Evolutionary conservation across 2,888 invertebrate species (phyloP), one percentile per base, ranked within the genome.

Genomic region (Nephrotoma appendiculata): DNA sequence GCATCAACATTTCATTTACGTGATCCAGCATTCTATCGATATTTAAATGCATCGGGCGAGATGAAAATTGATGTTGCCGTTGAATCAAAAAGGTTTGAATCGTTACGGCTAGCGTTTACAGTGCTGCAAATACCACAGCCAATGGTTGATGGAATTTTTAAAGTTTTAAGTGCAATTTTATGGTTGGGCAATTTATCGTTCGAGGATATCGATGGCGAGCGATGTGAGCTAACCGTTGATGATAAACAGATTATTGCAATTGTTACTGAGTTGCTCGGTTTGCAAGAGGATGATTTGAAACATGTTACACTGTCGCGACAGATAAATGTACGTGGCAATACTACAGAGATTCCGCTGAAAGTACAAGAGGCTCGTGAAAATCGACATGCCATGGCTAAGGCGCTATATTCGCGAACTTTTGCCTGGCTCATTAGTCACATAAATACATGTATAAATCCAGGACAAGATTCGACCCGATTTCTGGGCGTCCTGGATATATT

Each of bases 351-450:
- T 89, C 98, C 98, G 4, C 92, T 98, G 84, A 95, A 97, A 90
- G 92, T 97, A 87, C 96, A 96, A 90, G 97, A 98, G 95, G 97
- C 98, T 0, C 94, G 95, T 83, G 98, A 98, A 91, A 98, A 98
- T 91, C 94, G 98, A 5, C 97, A 98, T 92, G 97, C 98, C 0
- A 98, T 98, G 98, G 96, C 98, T 0, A 97, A 97, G 90, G 97
- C 97, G 0, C 92, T 98, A 0, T 98, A 98, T 91, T 95, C 97
- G 0, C 93, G 97, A 87, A 96, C 97, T 4, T 98, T 98, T 92
- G 96, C 96, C 7, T 98, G 98, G 98, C 93, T 98, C 31, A 97
- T 98, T 15, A 95, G 96, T 87, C 97, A 97, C 92, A 98, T 98
- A 87, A 98, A 98, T 92, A 96, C 95, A 87, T 97, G 97, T 89